Conservation (phyloP, 2,113 vertebrate genomes). For the Uria aalge region DNA sequence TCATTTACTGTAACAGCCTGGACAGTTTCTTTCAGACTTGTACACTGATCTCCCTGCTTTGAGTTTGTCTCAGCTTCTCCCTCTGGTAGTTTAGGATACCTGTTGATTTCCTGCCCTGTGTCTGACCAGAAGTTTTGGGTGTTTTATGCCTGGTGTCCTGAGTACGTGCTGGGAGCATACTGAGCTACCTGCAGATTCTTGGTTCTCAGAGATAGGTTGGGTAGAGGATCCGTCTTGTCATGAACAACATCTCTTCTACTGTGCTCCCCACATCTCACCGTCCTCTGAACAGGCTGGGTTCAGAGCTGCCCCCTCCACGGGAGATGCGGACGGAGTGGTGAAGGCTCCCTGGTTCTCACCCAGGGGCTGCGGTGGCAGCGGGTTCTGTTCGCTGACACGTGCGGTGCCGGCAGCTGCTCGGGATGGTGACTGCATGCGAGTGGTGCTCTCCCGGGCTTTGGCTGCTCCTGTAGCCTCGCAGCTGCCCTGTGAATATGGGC, state of each 20-base stretch:
- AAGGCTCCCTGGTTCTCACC: not conserved
- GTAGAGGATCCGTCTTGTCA: not conserved
- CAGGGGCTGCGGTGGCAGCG: not conserved
- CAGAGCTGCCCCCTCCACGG: not conserved
- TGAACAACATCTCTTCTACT: not conserved
- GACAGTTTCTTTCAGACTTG: not conserved
- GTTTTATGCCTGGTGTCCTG: not conserved
- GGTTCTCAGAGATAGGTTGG: not conserved
- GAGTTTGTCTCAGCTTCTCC: not conserved
- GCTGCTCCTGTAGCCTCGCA: not conserved
- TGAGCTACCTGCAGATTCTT: not conserved
- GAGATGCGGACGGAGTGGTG: not conserved
- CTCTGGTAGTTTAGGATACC: not conserved
- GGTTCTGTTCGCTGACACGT: not conserved
- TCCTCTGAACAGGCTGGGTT: not conserved
- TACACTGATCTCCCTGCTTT: not conserved
- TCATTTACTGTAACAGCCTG: slow-evolving; percentile 80
- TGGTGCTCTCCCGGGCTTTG: not conserved
- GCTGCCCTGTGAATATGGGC: not conserved
- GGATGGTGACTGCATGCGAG: not conserved
- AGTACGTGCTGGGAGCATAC: not conserved
- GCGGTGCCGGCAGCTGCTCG: not conserved
- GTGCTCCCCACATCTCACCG: not conserved
- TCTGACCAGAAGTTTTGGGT: not conserved
- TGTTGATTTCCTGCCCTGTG: not conserved